phyloP scores from a whole-genome alignment of 1,140 invertebrate species.

The Acyrthosiphon pisum region DNA sequence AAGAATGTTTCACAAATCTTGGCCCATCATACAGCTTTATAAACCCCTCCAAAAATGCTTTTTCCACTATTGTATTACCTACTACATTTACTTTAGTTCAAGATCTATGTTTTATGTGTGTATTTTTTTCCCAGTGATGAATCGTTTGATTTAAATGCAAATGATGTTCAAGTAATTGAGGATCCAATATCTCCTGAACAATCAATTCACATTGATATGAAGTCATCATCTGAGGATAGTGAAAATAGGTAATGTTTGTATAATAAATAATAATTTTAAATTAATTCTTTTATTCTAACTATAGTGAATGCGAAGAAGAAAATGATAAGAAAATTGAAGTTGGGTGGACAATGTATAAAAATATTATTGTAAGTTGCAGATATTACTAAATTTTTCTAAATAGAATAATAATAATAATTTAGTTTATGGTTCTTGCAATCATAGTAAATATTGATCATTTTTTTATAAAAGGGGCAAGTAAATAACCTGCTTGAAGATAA shows the following conservation, averaged over 20 bases:
- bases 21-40: neutral
- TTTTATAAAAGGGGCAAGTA: conserved; percentile 55
- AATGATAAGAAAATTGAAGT: conserved; percentile 55
- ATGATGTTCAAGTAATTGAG: conserved; percentile 48
- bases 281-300: neutral
- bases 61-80: neutral
- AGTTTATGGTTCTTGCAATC: neutral
- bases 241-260: neutral
- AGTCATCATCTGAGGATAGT: conserved; percentile 55
- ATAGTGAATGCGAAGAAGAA: conserved; percentile 38
- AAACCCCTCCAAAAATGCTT: neutral
- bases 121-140: conserved; percentile 39
- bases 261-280: neutral
- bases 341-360: conserved; percentile 59
- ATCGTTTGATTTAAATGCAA: conserved; percentile 49
- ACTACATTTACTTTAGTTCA: neutral
- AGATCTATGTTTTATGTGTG: neutral
- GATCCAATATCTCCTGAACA: conserved; percentile 49
- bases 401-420: neutral
- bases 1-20: neutral
- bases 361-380: conserved; percentile 58
- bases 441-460: neutral
- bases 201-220: conserved; percentile 58
- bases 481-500: conserved; percentile 57
- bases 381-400: neutral